Evolutionary conservation across 2,113 vertebrate genomes (phyloP).

Genomic region (Lethenteron reissneri): DNA sequence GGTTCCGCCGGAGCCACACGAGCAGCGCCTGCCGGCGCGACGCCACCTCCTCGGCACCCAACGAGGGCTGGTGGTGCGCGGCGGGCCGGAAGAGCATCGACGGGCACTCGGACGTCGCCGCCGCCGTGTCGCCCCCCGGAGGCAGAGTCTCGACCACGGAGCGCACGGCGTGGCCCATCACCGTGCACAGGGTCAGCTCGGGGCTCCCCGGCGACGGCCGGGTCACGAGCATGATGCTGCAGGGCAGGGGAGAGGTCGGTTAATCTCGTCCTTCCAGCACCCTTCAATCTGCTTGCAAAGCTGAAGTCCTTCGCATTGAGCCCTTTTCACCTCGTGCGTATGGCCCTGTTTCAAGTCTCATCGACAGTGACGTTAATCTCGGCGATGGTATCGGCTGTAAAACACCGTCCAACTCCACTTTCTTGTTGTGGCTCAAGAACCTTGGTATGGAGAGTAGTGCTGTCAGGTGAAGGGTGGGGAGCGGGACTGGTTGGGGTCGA

Average conservation of each 20-base stretch:
- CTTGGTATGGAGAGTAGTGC: too few relatives aligned
- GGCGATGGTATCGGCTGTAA: too few relatives aligned
- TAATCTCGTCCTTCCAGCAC: neutral
- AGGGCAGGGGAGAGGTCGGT: neutral
- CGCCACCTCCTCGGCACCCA: conserved; percentile 28
- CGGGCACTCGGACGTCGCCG: conserved; percentile 23
- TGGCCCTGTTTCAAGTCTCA: too few relatives aligned
- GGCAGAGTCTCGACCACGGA: conserved; percentile 25
- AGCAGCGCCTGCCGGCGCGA: conserved; percentile 23
- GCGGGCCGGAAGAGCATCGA: conserved; percentile 19
- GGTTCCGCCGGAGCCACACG: conserved; percentile 54
- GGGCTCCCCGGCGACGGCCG: conserved; percentile 21
- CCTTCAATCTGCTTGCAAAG: too few relatives aligned
- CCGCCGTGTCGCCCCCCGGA: conserved; percentile 20
- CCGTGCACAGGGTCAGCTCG: conserved; percentile 19
- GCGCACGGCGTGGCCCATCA: conserved; percentile 56
- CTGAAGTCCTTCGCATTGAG: too few relatives aligned
- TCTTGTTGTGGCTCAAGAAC: too few relatives aligned
- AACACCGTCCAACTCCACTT: too few relatives aligned
- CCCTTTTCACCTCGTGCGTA: too few relatives aligned
- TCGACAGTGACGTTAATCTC: too few relatives aligned
- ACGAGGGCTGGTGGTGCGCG: conserved; percentile 7
- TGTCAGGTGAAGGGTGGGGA: too few relatives aligned
- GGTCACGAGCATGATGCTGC: conserved; percentile 46
- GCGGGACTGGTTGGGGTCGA: too few relatives aligned